Percentiles rank a stretch among this genome's conserved stretches.
Conservation (phyloP, 2,888 invertebrate species). For the Drosophila pseudotakahashii region DNA sequence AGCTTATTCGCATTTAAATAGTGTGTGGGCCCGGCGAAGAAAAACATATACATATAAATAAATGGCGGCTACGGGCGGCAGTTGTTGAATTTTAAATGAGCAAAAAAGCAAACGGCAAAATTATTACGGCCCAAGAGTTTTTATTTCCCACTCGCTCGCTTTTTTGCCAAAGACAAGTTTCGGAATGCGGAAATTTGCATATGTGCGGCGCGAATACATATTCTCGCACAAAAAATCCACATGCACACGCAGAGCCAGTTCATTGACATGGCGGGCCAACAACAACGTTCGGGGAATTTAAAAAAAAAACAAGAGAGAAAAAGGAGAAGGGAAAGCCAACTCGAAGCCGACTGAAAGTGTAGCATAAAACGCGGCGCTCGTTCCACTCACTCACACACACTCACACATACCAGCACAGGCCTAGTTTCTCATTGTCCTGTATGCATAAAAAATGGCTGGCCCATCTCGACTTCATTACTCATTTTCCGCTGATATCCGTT, state of each 20-base stretch:
- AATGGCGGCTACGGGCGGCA: constrained; percentile 54
- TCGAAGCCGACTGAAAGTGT: constrained; percentile 43
- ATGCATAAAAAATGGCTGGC: constrained; percentile 47
- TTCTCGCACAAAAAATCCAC: constrained; percentile 27
- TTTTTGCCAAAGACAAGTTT: constrained; percentile 70
- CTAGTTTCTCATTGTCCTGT: constrained; percentile 71
- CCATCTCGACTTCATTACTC: constrained; percentile 73
- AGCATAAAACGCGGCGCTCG: constrained; percentile 55
- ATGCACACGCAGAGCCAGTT: constrained; percentile 50
- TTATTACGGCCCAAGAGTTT: constrained; percentile 64
- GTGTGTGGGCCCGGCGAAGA: constrained; percentile 31
- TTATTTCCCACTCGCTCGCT: constrained; percentile 19
- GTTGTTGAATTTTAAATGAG: constrained; percentile 80
- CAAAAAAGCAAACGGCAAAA: constrained; percentile 71
- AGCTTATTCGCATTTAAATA: constrained; percentile 74
- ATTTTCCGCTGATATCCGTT: constrained; percentile 74
- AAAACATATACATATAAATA: constrained; percentile 30
- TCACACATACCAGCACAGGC: constrained; percentile 24
- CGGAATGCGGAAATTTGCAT: constrained; percentile 67
- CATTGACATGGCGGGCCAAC: constrained; percentile 64
- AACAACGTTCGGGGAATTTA: constrained; percentile 64
- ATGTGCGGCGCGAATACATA: constrained; percentile 29
- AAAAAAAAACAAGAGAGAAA: constrained; percentile 18
- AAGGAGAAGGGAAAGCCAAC: constrained; percentile 15
- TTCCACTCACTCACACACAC: constrained; percentile 33